These are phyloP conservation scores for Pontoporia blainvillei DNA, from an alignment of 2,113 vertebrate genomes.

Conservation along the genomic window DNA sequence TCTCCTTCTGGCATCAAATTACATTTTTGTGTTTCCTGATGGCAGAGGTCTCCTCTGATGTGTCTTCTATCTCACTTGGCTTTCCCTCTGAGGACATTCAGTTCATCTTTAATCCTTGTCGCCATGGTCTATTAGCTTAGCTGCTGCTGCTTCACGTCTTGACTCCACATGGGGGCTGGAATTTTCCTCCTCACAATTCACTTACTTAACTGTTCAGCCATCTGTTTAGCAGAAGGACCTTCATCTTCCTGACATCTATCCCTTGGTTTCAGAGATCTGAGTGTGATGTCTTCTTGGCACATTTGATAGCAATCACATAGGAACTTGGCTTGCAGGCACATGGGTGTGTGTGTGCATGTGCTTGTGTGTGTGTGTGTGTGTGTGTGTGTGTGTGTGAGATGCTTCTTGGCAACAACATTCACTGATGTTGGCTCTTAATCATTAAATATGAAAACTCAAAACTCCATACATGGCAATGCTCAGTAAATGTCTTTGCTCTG, in stretches of 20 bases:
- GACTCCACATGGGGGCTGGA: background rate
- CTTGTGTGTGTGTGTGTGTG: background rate
- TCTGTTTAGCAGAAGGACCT: slow-evolving; percentile 20
- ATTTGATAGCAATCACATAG: background rate
- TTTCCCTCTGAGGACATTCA: background rate
- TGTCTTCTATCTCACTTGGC: background rate
- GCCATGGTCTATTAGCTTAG: background rate
- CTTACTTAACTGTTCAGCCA: slow-evolving; percentile 13
- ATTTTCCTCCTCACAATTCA: slow-evolving; percentile 13
- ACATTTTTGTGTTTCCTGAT: background rate
- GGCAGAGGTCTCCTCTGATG: background rate
- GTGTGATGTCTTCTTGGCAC: background rate
- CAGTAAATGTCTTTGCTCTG: background rate
- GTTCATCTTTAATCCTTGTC: background rate
- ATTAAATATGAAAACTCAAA: background rate
- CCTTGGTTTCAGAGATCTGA: slow-evolving; percentile 1
- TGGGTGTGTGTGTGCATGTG: background rate
- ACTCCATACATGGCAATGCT: background rate
- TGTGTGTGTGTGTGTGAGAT: background rate
- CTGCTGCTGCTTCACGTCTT: background rate
- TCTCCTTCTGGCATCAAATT: background rate
- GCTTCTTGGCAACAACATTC: slow-evolving; percentile 11
- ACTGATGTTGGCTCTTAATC: slow-evolving; percentile 7
- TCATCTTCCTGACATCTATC: background rate
- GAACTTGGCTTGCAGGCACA: background rate